Base-by-base conservation (phyloP, 2,797 vertebrate genomes). In the Anas bernieri region DNA sequence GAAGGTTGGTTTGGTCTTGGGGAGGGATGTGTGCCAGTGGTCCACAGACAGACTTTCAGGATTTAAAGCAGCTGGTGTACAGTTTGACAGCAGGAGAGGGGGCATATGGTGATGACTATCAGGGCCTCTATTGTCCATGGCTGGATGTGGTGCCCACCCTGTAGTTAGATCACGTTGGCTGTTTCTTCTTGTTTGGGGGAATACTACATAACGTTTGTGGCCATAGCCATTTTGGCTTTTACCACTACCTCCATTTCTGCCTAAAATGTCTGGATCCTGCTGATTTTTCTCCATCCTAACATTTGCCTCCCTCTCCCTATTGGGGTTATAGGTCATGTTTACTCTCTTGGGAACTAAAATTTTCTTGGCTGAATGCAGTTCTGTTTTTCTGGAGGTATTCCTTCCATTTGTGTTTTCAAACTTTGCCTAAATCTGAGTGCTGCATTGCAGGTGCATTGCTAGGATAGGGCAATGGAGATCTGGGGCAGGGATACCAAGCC, bases 261-360 rank as follows among this genome's bases (percentile, higher is more conserved):
- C 15, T 78, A 45, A 68, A 88, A 68, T 33, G 75, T 92, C 41
- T 17, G 18, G 4, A 22, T 20, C 17, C 6, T 30, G 2, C 31
- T 90, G 31, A n/a, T 18, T 69, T 82, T 9, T 12, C 23, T 92
- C 12, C 6, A 22, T 15, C 11, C 7, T 55, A 20, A 13, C 77
- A 11, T 48, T 43, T 86, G 31, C 35, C 20, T 82, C 20, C 30
- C 1, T 54, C 26, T 69, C 8, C 6, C 4, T 2, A 0, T 43
- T 17, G 35, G 39, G 78, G 7, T 55, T 80, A 35, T 0, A 14
- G 23, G 21, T 83, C 35, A 12, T 41, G 18, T 54, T 86, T 55
- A n/a, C 17, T 7, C 1, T 66, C 15, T 50, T 33, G 33, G 0
- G 1, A 41, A 50, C n/a, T 64, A 41, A 64, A 31, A 64, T 77